A percentile compares a stretch with the other conserved stretches of the same genome.
Conservation (phyloP, 2,797 vertebrate genomes). For the Naso thynnoides region DNA sequence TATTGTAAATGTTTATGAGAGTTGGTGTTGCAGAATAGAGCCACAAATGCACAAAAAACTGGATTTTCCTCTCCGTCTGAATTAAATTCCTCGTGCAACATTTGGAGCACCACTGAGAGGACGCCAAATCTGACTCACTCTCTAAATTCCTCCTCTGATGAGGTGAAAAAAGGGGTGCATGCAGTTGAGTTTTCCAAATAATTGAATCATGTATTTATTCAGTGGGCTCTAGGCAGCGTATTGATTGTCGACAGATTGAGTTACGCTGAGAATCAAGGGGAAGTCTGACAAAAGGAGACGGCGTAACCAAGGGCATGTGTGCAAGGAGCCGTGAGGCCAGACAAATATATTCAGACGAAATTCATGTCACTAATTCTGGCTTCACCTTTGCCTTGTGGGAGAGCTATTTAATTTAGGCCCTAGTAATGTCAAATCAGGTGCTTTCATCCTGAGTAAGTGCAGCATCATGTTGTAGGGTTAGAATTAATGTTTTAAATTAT, state of each 20-base stretch:
- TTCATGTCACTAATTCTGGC: conserved; percentile 66
- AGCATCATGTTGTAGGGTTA: no score
- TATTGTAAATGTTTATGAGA: conserved; percentile 13
- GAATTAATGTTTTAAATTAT: background rate
- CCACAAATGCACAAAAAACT: conserved; percentile 23
- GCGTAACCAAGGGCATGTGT: conserved; percentile 82
- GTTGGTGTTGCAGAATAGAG: conserved; percentile 7
- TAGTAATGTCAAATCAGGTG: conserved; percentile 18
- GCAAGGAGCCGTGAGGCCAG: conserved; percentile 67
- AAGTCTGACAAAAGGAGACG: conserved; percentile 70
- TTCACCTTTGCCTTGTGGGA: conserved; percentile 63
- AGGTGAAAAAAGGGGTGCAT: conserved; percentile 27
- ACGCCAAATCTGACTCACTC: conserved; percentile 27
- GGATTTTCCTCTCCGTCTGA: conserved; percentile 7
- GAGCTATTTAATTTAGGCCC: conserved; percentile 52
- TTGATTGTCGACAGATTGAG: conserved; percentile 82
- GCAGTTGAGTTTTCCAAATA: conserved; percentile 60
- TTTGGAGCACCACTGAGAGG: conserved; percentile 24
- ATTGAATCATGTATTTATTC: conserved; percentile 84
- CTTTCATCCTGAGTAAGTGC: no score
- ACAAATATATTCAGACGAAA: conserved; percentile 72
- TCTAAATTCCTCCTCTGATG: conserved; percentile 48
- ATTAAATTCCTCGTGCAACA: conserved; percentile 23
- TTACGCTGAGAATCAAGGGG: conserved; percentile 75
- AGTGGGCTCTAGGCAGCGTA: conserved; percentile 73